phyloP scores from a whole-genome alignment of 2,888 invertebrate genomes.

The Notodonta dromedarius region DNA sequence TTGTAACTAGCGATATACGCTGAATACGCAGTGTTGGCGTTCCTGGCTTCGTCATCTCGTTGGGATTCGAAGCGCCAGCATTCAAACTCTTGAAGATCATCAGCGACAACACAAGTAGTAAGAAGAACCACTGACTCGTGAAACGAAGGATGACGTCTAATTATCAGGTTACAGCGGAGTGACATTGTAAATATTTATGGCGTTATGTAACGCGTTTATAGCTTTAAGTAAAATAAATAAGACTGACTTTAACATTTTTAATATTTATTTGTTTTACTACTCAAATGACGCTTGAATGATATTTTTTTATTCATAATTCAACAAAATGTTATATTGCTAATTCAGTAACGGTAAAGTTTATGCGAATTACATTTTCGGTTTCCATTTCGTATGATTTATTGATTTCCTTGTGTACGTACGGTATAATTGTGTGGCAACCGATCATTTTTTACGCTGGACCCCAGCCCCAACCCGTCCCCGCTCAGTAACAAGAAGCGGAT shows the following conservation, averaged over 20 bases:
- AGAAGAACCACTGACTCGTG: constrained; percentile 56
- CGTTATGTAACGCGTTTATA: constrained; percentile 1
- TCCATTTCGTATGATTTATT: no score
- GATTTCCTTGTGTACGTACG: not conserved
- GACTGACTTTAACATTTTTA: constrained; percentile 1
- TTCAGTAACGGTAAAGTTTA: no score
- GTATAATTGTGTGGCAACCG: not conserved
- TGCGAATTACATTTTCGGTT: no score
- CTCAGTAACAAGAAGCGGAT: constrained; percentile 4
- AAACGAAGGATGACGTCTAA: constrained; percentile 6
- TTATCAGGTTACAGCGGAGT: not conserved
- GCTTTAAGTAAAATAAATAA: constrained; percentile 3
- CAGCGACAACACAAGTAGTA: constrained; percentile 60
- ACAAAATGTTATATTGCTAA: no score
- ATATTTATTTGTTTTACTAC: not conserved
- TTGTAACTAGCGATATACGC: constrained; percentile 84
- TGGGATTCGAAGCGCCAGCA: constrained; percentile 92
- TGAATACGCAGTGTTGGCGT: constrained; percentile 92
- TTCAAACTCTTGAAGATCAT: constrained; percentile 90
- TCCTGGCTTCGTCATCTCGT: constrained; percentile 89
- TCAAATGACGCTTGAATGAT: no score
- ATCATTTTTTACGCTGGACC: constrained; percentile 1
- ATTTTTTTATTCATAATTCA: no score
- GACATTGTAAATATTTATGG: not conserved
- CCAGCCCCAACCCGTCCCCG: not conserved